phyloP scores from a whole-genome alignment of 2,888 invertebrate genomes.

The Agrochola litura region DNA sequence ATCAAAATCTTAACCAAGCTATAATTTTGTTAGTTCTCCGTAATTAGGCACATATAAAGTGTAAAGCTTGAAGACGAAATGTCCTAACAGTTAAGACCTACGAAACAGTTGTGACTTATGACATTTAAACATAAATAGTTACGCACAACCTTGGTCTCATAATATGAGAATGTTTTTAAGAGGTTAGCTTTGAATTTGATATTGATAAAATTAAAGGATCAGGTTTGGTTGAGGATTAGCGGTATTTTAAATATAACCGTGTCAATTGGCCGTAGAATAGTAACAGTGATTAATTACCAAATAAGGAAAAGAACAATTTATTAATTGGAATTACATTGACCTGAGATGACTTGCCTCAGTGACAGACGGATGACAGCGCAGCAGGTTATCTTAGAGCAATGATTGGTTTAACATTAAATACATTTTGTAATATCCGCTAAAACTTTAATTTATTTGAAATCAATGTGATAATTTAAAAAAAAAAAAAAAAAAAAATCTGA shows the following conservation, averaged over 20 bases:
- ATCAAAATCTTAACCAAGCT: neutral
- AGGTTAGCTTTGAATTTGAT: constrained; percentile 20
- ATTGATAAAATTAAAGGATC: neutral
- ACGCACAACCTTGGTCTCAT: constrained; percentile 33
- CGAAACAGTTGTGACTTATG: constrained; percentile 26
- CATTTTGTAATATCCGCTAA: neutral
- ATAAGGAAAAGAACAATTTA: neutral
- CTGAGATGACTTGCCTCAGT: neutral
- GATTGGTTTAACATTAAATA: neutral
- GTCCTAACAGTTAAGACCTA: constrained; percentile 27
- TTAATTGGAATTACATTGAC: constrained; percentile 4
- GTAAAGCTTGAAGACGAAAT: constrained; percentile 24
- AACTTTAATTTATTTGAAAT: neutral
- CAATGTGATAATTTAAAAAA: neutral
- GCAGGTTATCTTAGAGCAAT: no score
- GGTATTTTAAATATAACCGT: neutral
- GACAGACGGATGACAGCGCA: neutral
- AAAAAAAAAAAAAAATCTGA: constrained; percentile 3
- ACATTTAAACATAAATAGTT: constrained; percentile 56
- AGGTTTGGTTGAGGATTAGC: neutral
- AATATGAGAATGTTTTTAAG: constrained; percentile 50
- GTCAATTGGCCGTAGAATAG: neutral
- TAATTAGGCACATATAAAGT: constrained; percentile 17
- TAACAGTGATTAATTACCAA: neutral
- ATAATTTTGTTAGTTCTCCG: constrained; percentile 10